Base-by-base conservation (phyloP, 2,888 invertebrate genomes). In the Chouioia cunea region DNA sequence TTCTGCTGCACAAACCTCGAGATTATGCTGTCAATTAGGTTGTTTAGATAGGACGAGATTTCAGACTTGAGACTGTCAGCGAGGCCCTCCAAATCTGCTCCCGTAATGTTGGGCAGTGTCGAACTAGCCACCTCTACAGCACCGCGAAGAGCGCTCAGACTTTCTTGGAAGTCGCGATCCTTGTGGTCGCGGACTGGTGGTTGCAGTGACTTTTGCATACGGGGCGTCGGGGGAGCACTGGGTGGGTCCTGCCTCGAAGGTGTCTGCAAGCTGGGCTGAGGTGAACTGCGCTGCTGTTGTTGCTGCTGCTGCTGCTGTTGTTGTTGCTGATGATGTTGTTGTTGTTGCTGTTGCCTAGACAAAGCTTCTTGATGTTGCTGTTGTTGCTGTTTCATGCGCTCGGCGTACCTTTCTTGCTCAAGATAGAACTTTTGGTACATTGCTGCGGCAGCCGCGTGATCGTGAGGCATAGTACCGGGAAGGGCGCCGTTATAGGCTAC, bases 41-140 rank as follows among this genome's bases (percentile, higher is more conserved):
- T 93, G 18, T 93, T 91, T 54, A 97, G 86, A 0, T 94, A 94
- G 47, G 93, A 90, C 23, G 93, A 92, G 76, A 97, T 93, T 88
- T 97, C 97, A 63, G 91, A 92, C 87, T 97, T 97, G 4, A 98
- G 89, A 66, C 93, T 92, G 81, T 96, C 95, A n/a, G 96, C 95
- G 62, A 98, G 88, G 65, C 93, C 93, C 83, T 96, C 95, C 8
- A 97, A 88, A 81, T 97, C 97, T 3, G 93, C 90, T 15, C 93
- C 93, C 1, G 92, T 90, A 77, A 91, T 90, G 70, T 82, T 82
- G 52, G 92, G 89, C 65, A 89, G 90, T 73, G 91, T 84, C 8
- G 92, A 90, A 71, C 89, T 90, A 14, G 81, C 78, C 50, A 78
- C 75, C 44, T 79, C 79, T n/a, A 91, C 89, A 77, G 90, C 91